Base-by-base conservation (phyloP, 2,888 invertebrate species). In the Chaetogeoica ovagalla region DNA sequence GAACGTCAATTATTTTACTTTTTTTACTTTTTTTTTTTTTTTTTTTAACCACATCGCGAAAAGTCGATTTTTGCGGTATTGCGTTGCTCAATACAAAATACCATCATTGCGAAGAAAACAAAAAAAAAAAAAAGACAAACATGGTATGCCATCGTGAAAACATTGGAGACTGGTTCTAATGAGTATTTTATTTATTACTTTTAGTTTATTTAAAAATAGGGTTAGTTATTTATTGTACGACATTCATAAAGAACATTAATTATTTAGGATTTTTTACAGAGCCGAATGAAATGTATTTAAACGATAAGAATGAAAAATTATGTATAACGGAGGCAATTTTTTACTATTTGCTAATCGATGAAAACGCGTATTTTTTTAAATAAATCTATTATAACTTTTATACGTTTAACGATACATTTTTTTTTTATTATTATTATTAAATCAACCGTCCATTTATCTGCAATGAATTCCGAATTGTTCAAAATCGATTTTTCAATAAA, bases 131-230 rank as follows among this genome's bases (percentile, higher is more conserved):
- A 70, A 79, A 79, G 70, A 79, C 77, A 79, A 79, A 70, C 79
- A 79, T 79, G 79, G 79, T 79, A 79, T 79, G 79, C 79, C 79
- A 79, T 79, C 79, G 55, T 71, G 79, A 79, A 79, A 79, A 79
- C 79, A 79, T 79, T 79, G 79, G 79, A 79, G 79, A 79, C 79
- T 79, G 79, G 79, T 79, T 79, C 79, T 79, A 79, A 79, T 79
- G 79, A 79, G 62, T 79, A 79, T 79, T 79, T 70, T 79, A 79
- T 79, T 79, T 79, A 79, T 79, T 79, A 71, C 70, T 57, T 70
- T 79, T 79, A 79, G 79, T 79, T 71, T 63, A 77, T 71, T 69
- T 39, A 55, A 79, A 70, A 62, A 63, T 79, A 79, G 63, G 63
- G 79, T 71, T 79, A 79, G 70, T 79, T 79, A 71, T 79, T 71